phyloP scores from a whole-genome alignment of 2,797 vertebrate species.

The Dermochelys coriacea region DNA sequence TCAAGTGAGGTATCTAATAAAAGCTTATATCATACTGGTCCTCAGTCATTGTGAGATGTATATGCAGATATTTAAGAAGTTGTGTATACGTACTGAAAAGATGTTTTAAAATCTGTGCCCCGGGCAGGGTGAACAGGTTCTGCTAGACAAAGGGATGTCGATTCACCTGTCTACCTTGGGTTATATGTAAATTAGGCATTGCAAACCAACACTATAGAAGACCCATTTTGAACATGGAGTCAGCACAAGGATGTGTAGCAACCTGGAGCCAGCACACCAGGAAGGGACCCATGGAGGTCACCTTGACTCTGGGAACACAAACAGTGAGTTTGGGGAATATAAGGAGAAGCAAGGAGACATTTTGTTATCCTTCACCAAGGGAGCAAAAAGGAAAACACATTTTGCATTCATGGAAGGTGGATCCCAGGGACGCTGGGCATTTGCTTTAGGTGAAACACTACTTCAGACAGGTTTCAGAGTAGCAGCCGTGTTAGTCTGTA shows the following conservation, averaged over 20 bases:
- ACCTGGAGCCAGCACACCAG: not conserved
- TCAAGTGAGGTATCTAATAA: not conserved
- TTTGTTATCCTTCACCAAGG: not conserved
- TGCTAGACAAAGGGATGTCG: not conserved
- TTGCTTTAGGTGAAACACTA: not conserved
- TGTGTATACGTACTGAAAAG: not conserved
- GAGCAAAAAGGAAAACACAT: not conserved
- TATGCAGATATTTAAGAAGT: not conserved
- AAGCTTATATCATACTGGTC: not conserved
- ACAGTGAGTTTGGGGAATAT: not conserved
- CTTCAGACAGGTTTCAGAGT: too few relatives aligned
- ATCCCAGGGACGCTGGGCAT: not conserved
- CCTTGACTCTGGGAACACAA: not conserved
- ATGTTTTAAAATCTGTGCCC: not conserved
- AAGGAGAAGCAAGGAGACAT: not conserved
- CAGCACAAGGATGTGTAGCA: not conserved
- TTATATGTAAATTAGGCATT: not conserved
- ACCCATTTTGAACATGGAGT: not conserved
- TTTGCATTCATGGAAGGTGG: not conserved
- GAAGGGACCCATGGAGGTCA: not conserved
- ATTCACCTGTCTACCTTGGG: not conserved
- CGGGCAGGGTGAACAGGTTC: not conserved
- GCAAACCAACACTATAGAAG: not conserved
- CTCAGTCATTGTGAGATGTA: not conserved
- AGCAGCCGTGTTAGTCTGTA: too few relatives aligned